A percentile compares a stretch with the other conserved stretches of the same genome.
Conservation (phyloP, 1,140 invertebrate genomes). For the Mycetomoellerius zeteki region DNA sequence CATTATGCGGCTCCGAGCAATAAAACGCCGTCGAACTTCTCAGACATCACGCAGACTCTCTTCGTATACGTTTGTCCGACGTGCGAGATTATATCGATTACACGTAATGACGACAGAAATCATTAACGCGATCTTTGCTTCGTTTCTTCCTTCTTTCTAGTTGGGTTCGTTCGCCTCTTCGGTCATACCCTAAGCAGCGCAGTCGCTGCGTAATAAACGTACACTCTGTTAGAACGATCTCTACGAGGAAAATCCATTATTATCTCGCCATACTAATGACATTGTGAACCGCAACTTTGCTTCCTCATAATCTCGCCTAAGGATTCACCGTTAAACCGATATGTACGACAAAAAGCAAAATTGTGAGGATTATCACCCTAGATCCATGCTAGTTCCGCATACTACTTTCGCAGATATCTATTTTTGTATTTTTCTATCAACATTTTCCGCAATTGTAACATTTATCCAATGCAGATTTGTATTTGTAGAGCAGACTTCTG, state of each 20-base stretch:
- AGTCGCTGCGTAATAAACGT: slow-evolving; percentile 15
- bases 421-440: background rate
- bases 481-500: no score
- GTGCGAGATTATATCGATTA: slow-evolving; percentile 58
- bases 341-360: slow-evolving; percentile 62
- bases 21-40: slow-evolving; percentile 20
- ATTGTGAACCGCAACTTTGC: slow-evolving; percentile 48
- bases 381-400: background rate
- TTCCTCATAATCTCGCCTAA: slow-evolving; percentile 55
- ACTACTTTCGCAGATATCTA: background rate
- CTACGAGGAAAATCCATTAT: slow-evolving; percentile 47
- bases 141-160: slow-evolving; percentile 46
- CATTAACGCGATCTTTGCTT: slow-evolving; percentile 46
- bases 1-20: background rate
- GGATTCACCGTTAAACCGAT: slow-evolving; percentile 73
- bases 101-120: slow-evolving; percentile 50
- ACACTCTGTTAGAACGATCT: slow-evolving; percentile 24
- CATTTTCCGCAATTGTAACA: background rate
- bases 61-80: background rate
- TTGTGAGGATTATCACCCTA: slow-evolving; percentile 5
- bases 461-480: background rate
- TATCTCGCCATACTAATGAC: slow-evolving; percentile 53
- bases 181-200: background rate
- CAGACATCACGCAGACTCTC: slow-evolving; percentile 46
- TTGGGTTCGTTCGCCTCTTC: slow-evolving; percentile 40